Evolutionary conservation across 2,797 vertebrate species (phyloP).

Genomic region (Pseudochaenichthys georgianus): DNA sequence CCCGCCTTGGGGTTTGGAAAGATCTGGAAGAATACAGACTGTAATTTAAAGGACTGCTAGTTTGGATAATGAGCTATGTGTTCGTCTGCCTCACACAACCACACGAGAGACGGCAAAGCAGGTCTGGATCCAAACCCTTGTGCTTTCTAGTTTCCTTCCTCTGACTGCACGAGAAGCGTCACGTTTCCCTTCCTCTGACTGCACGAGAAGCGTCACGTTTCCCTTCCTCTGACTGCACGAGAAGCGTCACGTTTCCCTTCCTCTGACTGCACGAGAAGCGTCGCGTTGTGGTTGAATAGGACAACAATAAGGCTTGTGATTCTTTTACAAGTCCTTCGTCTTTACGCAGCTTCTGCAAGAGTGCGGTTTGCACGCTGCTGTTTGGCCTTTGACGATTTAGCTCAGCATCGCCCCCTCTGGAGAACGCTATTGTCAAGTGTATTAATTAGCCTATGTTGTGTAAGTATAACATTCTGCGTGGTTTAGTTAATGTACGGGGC

Average conservation of each 20-base stretch:
- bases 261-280: conserved; percentile 11
- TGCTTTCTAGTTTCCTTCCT: conserved; percentile 12
- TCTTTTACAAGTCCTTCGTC: conserved; percentile 34
- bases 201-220: conserved; percentile 18
- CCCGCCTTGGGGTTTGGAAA: conserved; percentile 25
- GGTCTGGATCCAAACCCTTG: conserved; percentile 33
- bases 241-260: conserved; percentile 11
- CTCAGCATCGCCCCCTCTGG: conserved; percentile 68
- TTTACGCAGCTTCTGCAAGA: conserved; percentile 19
- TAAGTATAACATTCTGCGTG: conserved; percentile 81
- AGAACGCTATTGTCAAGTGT: conserved; percentile 82
- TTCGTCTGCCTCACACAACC: conserved; percentile 22
- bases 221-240: not conserved
- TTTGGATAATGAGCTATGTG: conserved; percentile 48
- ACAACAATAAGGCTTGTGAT: conserved; percentile 21
- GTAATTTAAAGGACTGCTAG: conserved; percentile 50
- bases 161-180: conserved; percentile 11
- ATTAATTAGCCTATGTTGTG: conserved; percentile 86
- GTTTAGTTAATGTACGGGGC: conserved; percentile 82
- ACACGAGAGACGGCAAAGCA: conserved; percentile 29
- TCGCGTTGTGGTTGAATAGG: conserved; percentile 10
- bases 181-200: not conserved
- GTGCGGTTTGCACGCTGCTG: conserved; percentile 39
- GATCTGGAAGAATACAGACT: conserved; percentile 36
- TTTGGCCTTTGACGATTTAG: conserved; percentile 76